A percentile compares a stretch with the other conserved stretches of the same genome.
phyloP scores from a whole-genome alignment of 2,113 vertebrate species.

The Gasterosteus aculeatus region DNA sequence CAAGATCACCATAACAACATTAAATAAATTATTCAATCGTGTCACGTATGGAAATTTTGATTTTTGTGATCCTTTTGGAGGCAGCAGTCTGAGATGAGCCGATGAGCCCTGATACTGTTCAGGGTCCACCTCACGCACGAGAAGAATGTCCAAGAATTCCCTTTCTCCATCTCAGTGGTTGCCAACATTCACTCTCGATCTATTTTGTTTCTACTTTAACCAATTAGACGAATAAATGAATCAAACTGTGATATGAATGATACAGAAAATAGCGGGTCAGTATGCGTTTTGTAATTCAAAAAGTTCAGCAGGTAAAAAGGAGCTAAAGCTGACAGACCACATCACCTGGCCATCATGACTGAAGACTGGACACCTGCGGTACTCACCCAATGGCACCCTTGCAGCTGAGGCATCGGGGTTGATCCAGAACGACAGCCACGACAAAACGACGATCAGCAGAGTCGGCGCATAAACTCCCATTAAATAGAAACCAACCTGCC shows the following conservation, averaged over 20 bases:
- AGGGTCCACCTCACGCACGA: background rate
- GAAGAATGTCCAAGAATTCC: background rate
- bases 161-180: background rate
- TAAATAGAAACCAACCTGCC: conserved; percentile 97
- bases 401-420: conserved; percentile 97
- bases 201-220: background rate
- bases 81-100: too few species aligned
- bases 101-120: background rate
- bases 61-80: too few species aligned
- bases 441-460: conserved; percentile 92
- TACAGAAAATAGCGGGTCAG: too few species aligned
- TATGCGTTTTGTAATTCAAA: background rate
- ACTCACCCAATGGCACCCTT: conserved; percentile 91
- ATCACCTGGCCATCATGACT: background rate
- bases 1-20: too few species aligned
- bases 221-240: background rate
- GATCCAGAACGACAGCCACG: conserved; percentile 99
- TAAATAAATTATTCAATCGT: too few species aligned
- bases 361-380: conserved; percentile 57
- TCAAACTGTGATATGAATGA: background rate
- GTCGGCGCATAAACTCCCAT: conserved; percentile 98
- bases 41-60: too few species aligned
- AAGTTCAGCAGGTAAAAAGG: background rate
- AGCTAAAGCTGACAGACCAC: background rate
- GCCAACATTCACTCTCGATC: background rate